phyloP scores from a whole-genome alignment of 2,888 invertebrate species.

The Vanessa cardui region DNA sequence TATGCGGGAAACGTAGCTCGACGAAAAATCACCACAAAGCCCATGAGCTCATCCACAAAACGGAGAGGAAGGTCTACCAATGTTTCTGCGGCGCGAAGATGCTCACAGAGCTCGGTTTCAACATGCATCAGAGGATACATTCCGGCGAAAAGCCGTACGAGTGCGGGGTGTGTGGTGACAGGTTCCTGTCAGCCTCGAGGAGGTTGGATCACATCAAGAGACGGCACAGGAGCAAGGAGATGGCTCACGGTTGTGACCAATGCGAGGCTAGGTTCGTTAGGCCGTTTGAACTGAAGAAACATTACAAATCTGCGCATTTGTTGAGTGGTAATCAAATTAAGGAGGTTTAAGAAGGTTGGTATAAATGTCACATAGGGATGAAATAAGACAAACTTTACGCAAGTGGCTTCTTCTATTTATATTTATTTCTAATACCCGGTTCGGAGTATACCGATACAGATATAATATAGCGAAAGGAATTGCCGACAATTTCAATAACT shows the following conservation, averaged over 20 bases:
- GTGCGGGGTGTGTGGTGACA: constrained; percentile 63
- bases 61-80: constrained; percentile 52
- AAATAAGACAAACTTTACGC: too few relatives aligned
- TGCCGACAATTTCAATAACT: background rate
- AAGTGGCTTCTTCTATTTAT: too few relatives aligned
- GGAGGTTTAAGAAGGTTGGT: constrained; percentile 9
- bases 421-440: too few relatives aligned
- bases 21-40: constrained; percentile 62
- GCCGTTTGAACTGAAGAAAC: constrained; percentile 69
- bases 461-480: too few relatives aligned
- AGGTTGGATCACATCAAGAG: constrained; percentile 68
- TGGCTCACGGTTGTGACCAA: constrained; percentile 60
- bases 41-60: constrained; percentile 59
- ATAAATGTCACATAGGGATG: background rate
- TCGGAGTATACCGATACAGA: too few relatives aligned
- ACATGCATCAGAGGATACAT: constrained; percentile 66
- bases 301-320: constrained; percentile 56
- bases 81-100: constrained; percentile 68
- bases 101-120: constrained; percentile 59
- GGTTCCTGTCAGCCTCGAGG: constrained; percentile 68
- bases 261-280: constrained; percentile 67
- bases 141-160: constrained; percentile 67
- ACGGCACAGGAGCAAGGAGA: constrained; percentile 58
- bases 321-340: background rate
- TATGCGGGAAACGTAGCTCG: constrained; percentile 68